Evolutionary conservation across 1,140 invertebrate species (phyloP), one percentile per base, ranked within the genome.

Genomic region (Capitella teleta): DNA sequence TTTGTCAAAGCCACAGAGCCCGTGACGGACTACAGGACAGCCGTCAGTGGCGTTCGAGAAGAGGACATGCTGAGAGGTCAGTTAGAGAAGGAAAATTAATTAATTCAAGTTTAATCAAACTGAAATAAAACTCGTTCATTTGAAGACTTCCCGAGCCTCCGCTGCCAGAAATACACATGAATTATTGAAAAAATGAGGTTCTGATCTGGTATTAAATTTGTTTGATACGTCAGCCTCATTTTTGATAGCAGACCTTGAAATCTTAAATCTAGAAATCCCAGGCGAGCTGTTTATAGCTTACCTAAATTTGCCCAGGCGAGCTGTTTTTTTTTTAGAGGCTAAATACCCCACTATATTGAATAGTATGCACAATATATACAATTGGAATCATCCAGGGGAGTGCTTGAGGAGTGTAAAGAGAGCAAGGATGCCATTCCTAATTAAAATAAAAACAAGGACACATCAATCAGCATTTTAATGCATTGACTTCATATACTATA

Each of bases 21-120:
- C 50, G 83, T 95, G 0, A 76, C 75, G 2, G 84, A 89, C 73
- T 96, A 89, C 61, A 71, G 92, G 54, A 96, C 92, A n/a, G 61
- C 75, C n/a, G 78, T 93, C 0, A 93, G 87, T 64, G 93, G 93
- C 18, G 80, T 96, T 12, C 70, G 86, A 37, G 82, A 80, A 8
- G 74, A 82, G 48, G 78, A 95, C 66, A 64, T 95, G 12, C 53
- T 61, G 41, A 67, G 78, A 56, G 80, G 76, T 78, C 58, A 38
- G 43, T 26, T 16, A 24, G 28, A n/a, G 25, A 5, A 40, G 38
- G 10, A 40, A 40, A 40, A 40, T 16, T 34, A 34, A 34, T 34
- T 34, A 34, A 16, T 34, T 34, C 16, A 16, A 10, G 16, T 34
- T 34, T 34, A 34, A n/a, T 21, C 10, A 8, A 40, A 37, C 2